Conservation (phyloP, 2,797 vertebrate genomes). For the Dicrostonyx torquatus region DNA sequence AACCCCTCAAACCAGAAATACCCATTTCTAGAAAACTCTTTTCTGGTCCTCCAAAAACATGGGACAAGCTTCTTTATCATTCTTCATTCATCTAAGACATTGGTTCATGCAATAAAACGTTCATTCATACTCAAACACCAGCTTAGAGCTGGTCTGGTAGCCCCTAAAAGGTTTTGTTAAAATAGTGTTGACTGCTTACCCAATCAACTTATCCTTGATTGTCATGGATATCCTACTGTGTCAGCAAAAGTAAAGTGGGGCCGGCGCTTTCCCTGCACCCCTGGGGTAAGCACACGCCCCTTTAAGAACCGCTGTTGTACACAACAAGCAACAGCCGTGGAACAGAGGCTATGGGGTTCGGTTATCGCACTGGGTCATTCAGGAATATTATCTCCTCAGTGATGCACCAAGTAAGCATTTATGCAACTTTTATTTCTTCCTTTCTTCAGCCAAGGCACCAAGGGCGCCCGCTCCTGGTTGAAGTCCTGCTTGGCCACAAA, state of each 20-base stretch:
- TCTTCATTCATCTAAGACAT: background rate
- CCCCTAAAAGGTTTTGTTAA: background rate
- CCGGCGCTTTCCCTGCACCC: background rate
- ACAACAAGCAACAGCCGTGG: fast-evolving
- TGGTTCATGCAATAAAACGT: background rate
- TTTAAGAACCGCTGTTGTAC: background rate
- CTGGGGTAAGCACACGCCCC: fast-evolving
- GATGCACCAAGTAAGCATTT: background rate
- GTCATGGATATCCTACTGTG: background rate
- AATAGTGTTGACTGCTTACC: background rate
- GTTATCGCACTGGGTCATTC: background rate
- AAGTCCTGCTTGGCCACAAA: background rate
- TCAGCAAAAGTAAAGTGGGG: background rate
- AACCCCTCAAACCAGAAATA: background rate
- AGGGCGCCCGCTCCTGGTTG: background rate
- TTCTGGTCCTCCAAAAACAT: background rate
- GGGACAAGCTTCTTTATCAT: background rate
- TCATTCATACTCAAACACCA: background rate
- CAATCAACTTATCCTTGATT: background rate
- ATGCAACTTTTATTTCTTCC: background rate
- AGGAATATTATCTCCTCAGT: background rate
- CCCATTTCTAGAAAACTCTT: background rate
- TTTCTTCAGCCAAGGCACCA: background rate
- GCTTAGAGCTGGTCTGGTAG: background rate
- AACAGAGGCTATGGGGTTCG: background rate